Conservation (phyloP, 2,113 vertebrate genomes). For the Aix galericulata region DNA sequence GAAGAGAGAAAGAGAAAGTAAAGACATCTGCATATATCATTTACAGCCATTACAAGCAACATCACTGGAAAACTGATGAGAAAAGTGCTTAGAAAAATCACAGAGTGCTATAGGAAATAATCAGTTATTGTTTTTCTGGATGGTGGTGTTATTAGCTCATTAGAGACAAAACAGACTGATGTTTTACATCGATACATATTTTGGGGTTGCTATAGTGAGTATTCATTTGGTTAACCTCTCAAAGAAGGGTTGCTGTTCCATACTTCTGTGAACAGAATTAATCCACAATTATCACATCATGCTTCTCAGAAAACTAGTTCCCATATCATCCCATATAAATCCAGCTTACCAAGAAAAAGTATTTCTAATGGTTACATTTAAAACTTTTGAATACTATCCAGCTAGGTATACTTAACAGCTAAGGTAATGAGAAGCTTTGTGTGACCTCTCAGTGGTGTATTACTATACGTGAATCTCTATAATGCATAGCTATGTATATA, state of each 20-base stretch:
- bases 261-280: neutral
- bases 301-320: neutral
- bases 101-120: neutral
- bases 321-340: neutral
- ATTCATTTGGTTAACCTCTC: neutral
- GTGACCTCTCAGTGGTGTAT: neutral
- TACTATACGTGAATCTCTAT: neutral
- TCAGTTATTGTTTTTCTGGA: neutral
- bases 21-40: neutral
- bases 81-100: neutral
- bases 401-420: neutral
- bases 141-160: neutral
- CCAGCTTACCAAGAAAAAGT: neutral
- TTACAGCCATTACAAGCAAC: neutral
- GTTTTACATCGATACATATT: neutral
- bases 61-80: neutral
- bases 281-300: neutral
- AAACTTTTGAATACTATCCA: neutral
- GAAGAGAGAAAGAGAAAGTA: neutral
- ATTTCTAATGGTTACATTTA: neutral
- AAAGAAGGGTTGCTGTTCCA: neutral
- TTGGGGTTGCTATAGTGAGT: neutral
- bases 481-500: neutral
- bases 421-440: neutral
- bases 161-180: neutral